Evolutionary conservation across 1,140 invertebrate genomes (phyloP), one percentile per base, ranked within the genome.

Genomic region (Myzus persicae): DNA sequence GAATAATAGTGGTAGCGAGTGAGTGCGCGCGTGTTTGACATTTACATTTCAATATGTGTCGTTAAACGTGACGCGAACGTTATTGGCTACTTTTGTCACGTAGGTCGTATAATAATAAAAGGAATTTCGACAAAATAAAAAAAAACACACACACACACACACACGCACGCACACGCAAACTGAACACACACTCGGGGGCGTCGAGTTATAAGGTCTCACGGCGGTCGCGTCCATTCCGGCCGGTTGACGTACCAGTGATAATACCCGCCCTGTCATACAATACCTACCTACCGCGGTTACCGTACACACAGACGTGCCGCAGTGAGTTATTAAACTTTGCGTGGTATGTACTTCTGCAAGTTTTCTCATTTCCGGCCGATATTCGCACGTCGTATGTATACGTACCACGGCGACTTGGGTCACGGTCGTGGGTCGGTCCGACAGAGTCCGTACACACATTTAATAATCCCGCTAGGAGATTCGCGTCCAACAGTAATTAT

Each of bases 61-160:
- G 42, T 85, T 85, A 85, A 44, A 85, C 82, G 26, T 85, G 40
- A 85, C 84, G 42, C 26, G 11, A 84, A 24, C 26, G 2, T 31
- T 26, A 44, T 85, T 85, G 84, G 84, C 42, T 85, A 85, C 84
- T 85, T 85, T 85, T 85, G 84, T 85, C 84, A 85, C 84, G 84
- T 85, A 84, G 38, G 31, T 67, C 59, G 14, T 67, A 67, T 18
- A n/a, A 67, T 67, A 67, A n/a, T 67, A 67, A 67, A 67, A n/a
- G 31, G 31, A n/a, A 67, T 67, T 67, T 67, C 31, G 14, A 11
- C 59, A 67, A n/a, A 67, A n/a, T 18, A 67, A 67, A 67, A 31
- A 59, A 59, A 9, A 4, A 31, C 11, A 59, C 22, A 54, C 24
- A 54, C 51, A 54, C 22, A 54, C 51, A 54, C 24, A 54, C 51